Base-by-base conservation (phyloP, 1,140 invertebrate species). In the Brachionus asplanchnoidis region DNA sequence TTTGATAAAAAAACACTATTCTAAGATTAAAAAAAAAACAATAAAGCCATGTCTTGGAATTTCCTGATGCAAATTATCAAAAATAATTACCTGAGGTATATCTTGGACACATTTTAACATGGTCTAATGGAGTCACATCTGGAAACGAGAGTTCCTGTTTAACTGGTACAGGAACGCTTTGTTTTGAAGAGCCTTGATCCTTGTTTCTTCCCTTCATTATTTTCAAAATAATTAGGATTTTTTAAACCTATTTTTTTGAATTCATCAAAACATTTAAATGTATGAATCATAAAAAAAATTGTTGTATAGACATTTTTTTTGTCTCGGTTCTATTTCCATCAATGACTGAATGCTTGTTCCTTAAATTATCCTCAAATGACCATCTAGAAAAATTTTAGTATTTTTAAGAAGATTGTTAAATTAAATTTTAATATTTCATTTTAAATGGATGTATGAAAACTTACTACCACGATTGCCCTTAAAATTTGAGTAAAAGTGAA, bases 91-190 rank as follows among this genome's bases (percentile, higher is more conserved):
- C 86, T 79, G 88, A 65, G 65, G 88, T 87, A 80, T 88, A 90
- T 56, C 87, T 88, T 7, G 87, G 88, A 86, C 89, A 90, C 26
- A 87, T 65, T 86, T 86, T 88, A 4, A 80, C 84, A 85, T 89
- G 88, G 79, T 90, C 89, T 23, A 90, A 87, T 17, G 89, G 87
- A 36, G 87, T 87, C 17, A 91, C 87, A 32, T 90, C 88, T 23
- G 90, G 89, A 65, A 90, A 89, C 77, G 87, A 86, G 6, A 91
- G 73, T 50, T 77, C 42, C 26, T 77, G 73, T 46, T 50, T 46
- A 5, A 46, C 17, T 20, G 28, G 32, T 5, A n/a, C 73, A 44
- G 73, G 23, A 50, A 44, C 26, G 14, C 6, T 9, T 50, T 42
- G 32, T 42, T 73, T 73, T 14, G 32, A 36, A 5, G 68, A 46